Evolutionary conservation across 2,113 vertebrate species (phyloP), one percentile per base, ranked within the genome.

Genomic region (Irena cyanogastra): DNA sequence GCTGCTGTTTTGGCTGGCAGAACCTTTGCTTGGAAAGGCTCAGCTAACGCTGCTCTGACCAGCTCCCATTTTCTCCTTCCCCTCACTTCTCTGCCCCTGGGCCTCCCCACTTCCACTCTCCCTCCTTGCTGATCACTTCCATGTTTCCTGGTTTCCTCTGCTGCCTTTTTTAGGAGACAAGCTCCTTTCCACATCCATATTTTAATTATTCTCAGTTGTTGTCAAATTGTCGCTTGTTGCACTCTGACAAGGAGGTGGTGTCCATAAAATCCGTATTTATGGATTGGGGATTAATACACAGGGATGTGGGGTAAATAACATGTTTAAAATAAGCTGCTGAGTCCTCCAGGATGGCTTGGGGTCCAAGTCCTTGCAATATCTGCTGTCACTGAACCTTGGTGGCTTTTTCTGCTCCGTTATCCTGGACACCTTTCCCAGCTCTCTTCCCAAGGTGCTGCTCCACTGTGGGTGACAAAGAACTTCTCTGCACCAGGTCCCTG

Each of bases 1-100:
- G 89, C 89, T 20, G 74, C 91, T 94, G 91, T 95, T 95, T 93
- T 91, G 95, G 87, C 96, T 95, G 96, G 91, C 89, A 87, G 91
- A 87, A 53, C 57, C 53, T 88, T 83, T 89, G 89, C 80, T 95
- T 63, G 52, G 49, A 49, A 52, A 87, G 66, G 82, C 90, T 94
- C 7, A 0, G 20, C 83, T 68, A 33, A 64, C 1, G 2, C 35
- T 1, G 10, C 76, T 77, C 54, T 1, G 24, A 75, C 5, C 6
- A 78, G 77, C 64, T 92, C 83, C 80, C 72, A 47, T 81, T 64
- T 92, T 84, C 91, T 68, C 56, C 53, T 89, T 74, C 75, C 42
- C 19, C 19, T 85, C 13, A 6, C n/a, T 72, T 69, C 79, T 2
- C 0, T 7, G 23, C 37, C 8, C 1, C 71, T 7, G 69, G 82